Percentiles rank a stretch among this genome's conserved stretches.
phyloP scores from a whole-genome alignment of 2,888 invertebrate species.

The Stenodera caucasica region DNA sequence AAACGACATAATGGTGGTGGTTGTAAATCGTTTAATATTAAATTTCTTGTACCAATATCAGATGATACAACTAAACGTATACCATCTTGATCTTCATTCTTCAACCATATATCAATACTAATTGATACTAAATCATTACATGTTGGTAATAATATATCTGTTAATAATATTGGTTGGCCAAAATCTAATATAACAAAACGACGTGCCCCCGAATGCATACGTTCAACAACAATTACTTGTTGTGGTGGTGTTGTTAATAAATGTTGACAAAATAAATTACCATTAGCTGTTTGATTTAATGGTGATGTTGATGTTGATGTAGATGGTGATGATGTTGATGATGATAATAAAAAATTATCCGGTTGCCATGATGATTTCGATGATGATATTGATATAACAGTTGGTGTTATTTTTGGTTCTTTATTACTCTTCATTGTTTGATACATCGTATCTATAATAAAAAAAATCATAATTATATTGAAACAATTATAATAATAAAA shows the following conservation, averaged over 20 bases:
- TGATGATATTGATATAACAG: constrained; percentile 11
- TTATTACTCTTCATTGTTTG: constrained; percentile 20
- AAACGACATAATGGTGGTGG: constrained; percentile 88
- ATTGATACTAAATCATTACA: constrained; percentile 82
- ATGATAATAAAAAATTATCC: constrained; percentile 40
- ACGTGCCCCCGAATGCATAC: constrained; percentile 93
- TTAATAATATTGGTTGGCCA: constrained; percentile 81
- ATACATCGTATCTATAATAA: constrained; percentile 24
- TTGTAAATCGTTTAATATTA: constrained; percentile 86
- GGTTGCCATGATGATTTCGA: constrained; percentile 30
- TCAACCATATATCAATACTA: constrained; percentile 88
- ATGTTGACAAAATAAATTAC: constrained; percentile 41
- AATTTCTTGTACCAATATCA: constrained; percentile 83
- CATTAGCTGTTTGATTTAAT: neutral
- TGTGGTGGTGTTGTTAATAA: constrained; percentile 79
- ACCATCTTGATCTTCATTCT: constrained; percentile 83
- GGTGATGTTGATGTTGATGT: constrained; percentile 10
- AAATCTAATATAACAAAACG: constrained; percentile 91
- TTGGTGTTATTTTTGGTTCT: neutral
- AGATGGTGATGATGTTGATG: constrained; percentile 10
- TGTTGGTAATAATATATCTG: constrained; percentile 81
- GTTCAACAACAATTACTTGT: constrained; percentile 83
- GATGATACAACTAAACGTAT: constrained; percentile 81
- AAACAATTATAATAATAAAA: too few relatives aligned
- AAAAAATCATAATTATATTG: too few relatives aligned